Evolutionary conservation across 2,113 vertebrate species (phyloP).

Genomic region (Gambusia affinis): DNA sequence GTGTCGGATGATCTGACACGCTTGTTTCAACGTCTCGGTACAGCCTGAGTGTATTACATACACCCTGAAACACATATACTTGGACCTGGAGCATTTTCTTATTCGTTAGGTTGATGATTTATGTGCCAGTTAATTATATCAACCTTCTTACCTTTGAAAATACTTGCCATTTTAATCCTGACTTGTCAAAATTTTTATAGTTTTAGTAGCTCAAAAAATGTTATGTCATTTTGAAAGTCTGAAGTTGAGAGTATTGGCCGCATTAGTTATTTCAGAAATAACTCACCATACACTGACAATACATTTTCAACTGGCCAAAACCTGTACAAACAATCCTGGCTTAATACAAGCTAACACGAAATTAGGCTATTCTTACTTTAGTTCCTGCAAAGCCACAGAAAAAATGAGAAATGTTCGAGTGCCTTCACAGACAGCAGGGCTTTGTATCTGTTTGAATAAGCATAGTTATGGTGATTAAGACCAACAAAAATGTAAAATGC

Average conservation of each 20-base stretch:
- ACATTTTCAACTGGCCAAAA: not conserved
- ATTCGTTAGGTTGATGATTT: conserved; percentile 16
- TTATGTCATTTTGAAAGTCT: not conserved
- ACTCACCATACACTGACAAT: too few relatives aligned
- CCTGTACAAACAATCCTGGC: not conserved
- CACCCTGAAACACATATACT: conserved; percentile 34
- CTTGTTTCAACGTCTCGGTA: conserved; percentile 17
- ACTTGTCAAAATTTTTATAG: not conserved
- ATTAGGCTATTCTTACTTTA: too few relatives aligned
- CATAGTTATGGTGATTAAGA: not conserved
- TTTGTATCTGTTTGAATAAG: not conserved
- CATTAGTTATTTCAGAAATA: too few relatives aligned
- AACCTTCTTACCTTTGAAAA: not conserved
- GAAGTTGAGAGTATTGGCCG: too few relatives aligned
- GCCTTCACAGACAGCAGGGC: too few relatives aligned
- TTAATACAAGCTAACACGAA: too few relatives aligned
- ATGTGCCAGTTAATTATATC: not conserved
- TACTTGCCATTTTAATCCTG: not conserved
- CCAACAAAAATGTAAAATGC: not conserved
- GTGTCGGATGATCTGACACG: conserved; percentile 50
- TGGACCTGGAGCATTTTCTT: conserved; percentile 23
- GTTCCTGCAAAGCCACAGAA: too few relatives aligned
- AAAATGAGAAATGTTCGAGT: too few relatives aligned
- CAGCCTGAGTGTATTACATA: conserved; percentile 40
- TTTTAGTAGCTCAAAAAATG: not conserved